Base-by-base conservation (phyloP, 2,797 vertebrate genomes). In the Sebastes nivosus region DNA sequence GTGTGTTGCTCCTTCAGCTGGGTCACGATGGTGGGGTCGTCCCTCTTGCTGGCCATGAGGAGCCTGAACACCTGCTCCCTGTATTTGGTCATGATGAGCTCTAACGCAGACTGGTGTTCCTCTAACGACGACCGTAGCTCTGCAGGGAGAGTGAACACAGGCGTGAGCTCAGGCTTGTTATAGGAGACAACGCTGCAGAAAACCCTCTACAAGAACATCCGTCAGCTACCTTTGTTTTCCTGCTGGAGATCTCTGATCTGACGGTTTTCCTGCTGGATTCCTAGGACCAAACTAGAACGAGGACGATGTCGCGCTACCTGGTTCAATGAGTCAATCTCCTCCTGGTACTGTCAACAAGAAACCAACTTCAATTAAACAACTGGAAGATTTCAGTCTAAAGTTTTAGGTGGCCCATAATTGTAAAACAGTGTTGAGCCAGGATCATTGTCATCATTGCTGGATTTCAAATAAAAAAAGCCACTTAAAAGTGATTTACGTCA, bases 31-130 rank as follows among this genome's bases (percentile, higher is more conserved):
- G 97, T 73, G 0, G 97, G 98, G 72, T 99, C 97, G 4, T 99
- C 99, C 87, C 96, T 97, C 92, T 99, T 99, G 93, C 98, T 98
- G 0, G 98, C 96, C 97, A 98, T 98, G 12, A 99, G 95, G 64
- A 99, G 89, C 82, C 98, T 94, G 77, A 99, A 99, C 91, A 99
- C 97, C 89, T 99, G 99, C 82, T 99, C 99, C 80, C 98, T 96
- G 90, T 99, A 99, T 90, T 99, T 99, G 94, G 96, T 99, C 99
- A 99, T 99, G 81, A 99, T 99, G 75, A 99, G 97, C 79, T 99
- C 98, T 92, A 99, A 92, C 4, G 98, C 99, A 27, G 98, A 99
- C 91, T 99, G 99, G 87, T 99, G 98, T 87, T 99, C 99, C 84
- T 99, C 98, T n/a, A 99, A 90, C 5, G 99, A 99, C 0, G 97